phyloP scores from a whole-genome alignment of 2,797 vertebrate genomes.

The Schizopygopsis malacanthus region DNA sequence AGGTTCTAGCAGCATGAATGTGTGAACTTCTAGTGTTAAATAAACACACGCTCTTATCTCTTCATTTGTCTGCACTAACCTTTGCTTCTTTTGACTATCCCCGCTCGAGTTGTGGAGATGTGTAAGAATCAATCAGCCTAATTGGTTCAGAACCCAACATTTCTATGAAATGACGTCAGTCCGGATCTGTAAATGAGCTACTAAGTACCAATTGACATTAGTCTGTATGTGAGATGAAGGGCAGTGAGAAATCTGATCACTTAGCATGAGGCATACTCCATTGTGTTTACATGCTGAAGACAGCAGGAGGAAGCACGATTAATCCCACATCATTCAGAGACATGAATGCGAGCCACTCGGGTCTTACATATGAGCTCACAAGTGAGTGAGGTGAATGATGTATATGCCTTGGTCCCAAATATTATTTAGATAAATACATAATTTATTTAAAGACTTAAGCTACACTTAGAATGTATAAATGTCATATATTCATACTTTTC shows the following conservation, averaged over 20 bases:
- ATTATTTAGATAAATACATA: background rate
- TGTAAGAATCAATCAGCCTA: background rate
- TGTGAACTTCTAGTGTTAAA: conserved; percentile 48
- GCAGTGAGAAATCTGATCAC: conserved; percentile 33
- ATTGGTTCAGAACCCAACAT: background rate
- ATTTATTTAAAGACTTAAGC: background rate
- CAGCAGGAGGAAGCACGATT: conserved; percentile 42
- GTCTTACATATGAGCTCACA: background rate
- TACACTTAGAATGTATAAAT: background rate
- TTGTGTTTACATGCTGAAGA: conserved; percentile 41
- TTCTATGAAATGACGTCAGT: conserved; percentile 23
- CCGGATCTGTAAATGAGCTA: conserved; percentile 12
- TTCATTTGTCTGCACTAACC: conserved; percentile 12
- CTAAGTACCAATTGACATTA: conserved; percentile 37
- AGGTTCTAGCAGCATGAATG: conserved; percentile 41
- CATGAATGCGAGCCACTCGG: background rate
- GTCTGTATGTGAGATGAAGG: conserved; percentile 21
- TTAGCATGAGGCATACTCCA: conserved; percentile 23
- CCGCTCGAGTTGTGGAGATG: background rate
- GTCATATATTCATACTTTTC: too few relatives aligned
- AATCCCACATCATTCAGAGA: conserved; percentile 37
- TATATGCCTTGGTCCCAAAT: background rate
- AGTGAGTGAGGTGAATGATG: background rate
- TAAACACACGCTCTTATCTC: conserved; percentile 16
- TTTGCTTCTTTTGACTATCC: background rate